Evolutionary conservation across 2,797 vertebrate species (phyloP).

Genomic region (Clarias laeviceps): DNA sequence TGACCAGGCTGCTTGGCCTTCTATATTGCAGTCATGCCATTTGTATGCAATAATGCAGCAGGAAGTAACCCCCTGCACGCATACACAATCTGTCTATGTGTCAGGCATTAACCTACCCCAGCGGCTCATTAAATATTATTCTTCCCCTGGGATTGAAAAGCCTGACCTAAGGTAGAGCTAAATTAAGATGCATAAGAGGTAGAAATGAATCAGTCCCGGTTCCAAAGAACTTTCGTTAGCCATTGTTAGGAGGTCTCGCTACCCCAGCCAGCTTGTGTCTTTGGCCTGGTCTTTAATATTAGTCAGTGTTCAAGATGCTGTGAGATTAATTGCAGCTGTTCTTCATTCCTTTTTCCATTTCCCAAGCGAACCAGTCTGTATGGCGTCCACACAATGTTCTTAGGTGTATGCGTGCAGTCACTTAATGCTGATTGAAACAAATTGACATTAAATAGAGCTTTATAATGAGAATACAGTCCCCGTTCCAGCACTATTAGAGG

Average conservation of each 20-base stretch:
- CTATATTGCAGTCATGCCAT: slow-evolving; percentile 19
- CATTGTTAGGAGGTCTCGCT: neutral
- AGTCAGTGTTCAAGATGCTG: slow-evolving; percentile 19
- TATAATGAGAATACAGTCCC: neutral
- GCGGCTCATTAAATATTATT: slow-evolving; percentile 33
- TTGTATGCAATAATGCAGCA: slow-evolving; percentile 30
- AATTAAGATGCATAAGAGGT: slow-evolving; percentile 5
- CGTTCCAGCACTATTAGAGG: neutral
- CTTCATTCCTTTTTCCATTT: slow-evolving; percentile 7
- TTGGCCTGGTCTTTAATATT: slow-evolving; percentile 30
- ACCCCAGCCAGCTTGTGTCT: slow-evolving; percentile 7
- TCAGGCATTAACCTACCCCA: slow-evolving; percentile 20
- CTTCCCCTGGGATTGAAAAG: slow-evolving; percentile 28
- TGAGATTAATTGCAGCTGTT: slow-evolving; percentile 32
- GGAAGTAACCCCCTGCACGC: neutral
- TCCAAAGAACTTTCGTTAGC: neutral
- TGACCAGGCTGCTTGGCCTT: slow-evolving; percentile 11
- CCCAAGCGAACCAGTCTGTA: slow-evolving; percentile 12
- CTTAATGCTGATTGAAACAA: slow-evolving; percentile 17
- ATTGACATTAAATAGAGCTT: slow-evolving; percentile 20
- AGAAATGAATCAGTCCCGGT: neutral
- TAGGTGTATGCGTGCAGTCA: slow-evolving; percentile 13
- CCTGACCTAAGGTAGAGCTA: slow-evolving; percentile 15
- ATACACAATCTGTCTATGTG: slow-evolving; percentile 18
- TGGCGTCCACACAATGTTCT: slow-evolving; percentile 10